Percentiles rank a stretch among this genome's conserved stretches.
These are phyloP conservation scores for Rhinichthys klamathensis DNA, from an alignment of 2,113 vertebrate species.

Conservation along the genomic window DNA sequence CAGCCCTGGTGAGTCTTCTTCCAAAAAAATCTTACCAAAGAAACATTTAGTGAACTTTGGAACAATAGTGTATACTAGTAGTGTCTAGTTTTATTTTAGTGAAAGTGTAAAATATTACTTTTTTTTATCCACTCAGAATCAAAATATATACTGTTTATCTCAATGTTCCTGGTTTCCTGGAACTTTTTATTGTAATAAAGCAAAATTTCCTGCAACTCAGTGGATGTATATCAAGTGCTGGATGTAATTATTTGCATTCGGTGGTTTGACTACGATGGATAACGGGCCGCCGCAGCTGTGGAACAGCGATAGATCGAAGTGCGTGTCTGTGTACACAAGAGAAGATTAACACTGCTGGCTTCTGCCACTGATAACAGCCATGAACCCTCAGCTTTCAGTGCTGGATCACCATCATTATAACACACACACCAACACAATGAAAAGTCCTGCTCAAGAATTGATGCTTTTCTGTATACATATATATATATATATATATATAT, in stretches of 20 bases:
- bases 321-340: background rate
- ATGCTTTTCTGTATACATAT: background rate
- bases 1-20: too few species aligned
- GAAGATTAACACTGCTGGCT: slow-evolving; percentile 7
- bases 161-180: background rate
- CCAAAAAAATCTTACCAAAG: too few species aligned
- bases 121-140: too few species aligned
- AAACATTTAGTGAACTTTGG: too few species aligned
- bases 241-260: background rate
- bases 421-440: background rate
- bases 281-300: background rate
- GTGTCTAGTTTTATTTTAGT: background rate
- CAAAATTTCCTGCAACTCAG: background rate
- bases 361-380: slow-evolving; percentile 18
- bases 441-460: background rate
- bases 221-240: slow-evolving; percentile 9
- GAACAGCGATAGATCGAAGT: slow-evolving; percentile 20
- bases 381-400: background rate
- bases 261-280: background rate
- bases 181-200: background rate
- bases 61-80: too few species aligned
- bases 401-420: slow-evolving; percentile 3
- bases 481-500: too few species aligned
- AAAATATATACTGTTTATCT: background rate
- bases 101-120: background rate